These are phyloP conservation scores for Empidonax alnorum DNA, from an alignment of 2,113 vertebrate species.

Conservation along the genomic window DNA sequence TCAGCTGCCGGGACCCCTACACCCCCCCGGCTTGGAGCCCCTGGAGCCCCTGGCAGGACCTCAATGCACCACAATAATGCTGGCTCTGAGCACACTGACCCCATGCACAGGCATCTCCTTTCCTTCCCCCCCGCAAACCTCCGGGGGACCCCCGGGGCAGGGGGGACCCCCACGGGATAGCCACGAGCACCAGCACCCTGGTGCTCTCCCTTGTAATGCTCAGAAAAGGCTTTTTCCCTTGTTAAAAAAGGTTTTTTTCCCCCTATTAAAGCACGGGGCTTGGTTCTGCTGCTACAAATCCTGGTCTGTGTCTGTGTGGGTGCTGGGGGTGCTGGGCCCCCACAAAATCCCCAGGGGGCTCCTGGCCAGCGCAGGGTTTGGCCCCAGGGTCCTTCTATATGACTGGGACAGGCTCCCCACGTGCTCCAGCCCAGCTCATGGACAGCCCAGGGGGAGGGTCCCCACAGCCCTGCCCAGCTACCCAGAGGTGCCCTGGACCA, in stretches of 20 bases:
- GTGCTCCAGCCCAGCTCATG: neutral
- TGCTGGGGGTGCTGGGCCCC: neutral
- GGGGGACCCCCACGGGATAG: too few species aligned
- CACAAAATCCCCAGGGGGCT: neutral
- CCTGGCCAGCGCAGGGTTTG: accelerated
- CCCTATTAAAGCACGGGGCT: neutral
- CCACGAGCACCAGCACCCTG: neutral
- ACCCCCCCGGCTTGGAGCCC: neutral
- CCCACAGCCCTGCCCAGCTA: neutral
- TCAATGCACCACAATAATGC: accelerated
- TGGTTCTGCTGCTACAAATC: neutral
- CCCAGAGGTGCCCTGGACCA: accelerated
- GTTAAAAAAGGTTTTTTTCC: neutral
- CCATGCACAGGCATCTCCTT: accelerated
- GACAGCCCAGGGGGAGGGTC: neutral
- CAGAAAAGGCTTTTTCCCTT: accelerated
- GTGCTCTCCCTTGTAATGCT: neutral
- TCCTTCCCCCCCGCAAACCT: neutral
- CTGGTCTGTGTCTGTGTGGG: accelerated
- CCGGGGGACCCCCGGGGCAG: neutral
- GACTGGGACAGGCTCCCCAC: neutral
- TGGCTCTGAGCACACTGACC: accelerated
- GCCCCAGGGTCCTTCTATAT: accelerated
- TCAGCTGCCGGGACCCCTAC: slow-evolving; percentile 56
- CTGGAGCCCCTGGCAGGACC: neutral